Evolutionary conservation across 2,113 vertebrate genomes (phyloP).

Genomic region (Anhinga anhinga): DNA sequence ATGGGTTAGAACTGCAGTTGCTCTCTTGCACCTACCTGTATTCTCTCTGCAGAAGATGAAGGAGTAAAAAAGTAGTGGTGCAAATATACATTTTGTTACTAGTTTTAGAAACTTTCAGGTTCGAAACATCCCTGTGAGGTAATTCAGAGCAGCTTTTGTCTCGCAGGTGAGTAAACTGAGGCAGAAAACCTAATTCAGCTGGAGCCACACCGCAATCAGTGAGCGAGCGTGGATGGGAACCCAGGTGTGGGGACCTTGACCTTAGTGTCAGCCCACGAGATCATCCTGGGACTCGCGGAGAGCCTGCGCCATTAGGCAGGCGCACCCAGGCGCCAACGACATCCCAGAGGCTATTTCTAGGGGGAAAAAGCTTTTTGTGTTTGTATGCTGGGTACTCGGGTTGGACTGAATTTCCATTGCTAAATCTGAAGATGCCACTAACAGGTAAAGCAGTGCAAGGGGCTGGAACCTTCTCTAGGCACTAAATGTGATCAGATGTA

Average conservation of each 20-base stretch:
- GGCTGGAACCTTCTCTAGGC: not conserved
- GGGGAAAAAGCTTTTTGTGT: not conserved
- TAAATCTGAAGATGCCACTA: not conserved
- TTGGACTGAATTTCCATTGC: not conserved
- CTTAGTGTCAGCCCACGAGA: not conserved
- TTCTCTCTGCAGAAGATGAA: not conserved
- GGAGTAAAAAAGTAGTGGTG: not conserved
- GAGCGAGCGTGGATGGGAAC: fast-evolving
- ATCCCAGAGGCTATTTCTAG: not conserved
- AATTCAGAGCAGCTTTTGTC: not conserved
- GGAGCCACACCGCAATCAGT: fast-evolving
- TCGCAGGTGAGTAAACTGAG: not conserved
- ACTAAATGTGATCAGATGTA: not conserved
- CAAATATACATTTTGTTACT: not conserved
- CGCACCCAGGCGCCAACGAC: not conserved
- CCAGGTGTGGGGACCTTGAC: not conserved
- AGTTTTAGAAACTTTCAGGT: not conserved
- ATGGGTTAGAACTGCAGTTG: not conserved
- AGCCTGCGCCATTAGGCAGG: not conserved
- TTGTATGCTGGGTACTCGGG: not conserved
- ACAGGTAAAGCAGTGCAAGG: not conserved
- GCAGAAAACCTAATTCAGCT: not conserved
- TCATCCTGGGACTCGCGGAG: not conserved
- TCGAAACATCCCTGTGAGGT: not conserved
- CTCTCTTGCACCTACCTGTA: not conserved